Evolutionary conservation across 2,113 vertebrate genomes (phyloP).

Genomic region (Promerops cafer): DNA sequence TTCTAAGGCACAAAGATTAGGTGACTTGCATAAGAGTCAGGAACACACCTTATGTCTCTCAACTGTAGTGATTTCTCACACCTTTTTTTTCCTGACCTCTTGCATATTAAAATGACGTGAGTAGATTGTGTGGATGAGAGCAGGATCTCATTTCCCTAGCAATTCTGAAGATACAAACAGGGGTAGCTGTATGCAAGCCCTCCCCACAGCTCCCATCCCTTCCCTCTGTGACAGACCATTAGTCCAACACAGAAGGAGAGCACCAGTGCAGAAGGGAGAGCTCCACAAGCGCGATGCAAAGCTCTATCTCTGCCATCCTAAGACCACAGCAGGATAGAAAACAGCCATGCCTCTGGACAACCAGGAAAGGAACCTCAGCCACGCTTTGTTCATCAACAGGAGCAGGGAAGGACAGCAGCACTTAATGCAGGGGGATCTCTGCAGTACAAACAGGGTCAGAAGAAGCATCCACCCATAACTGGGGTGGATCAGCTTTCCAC

Average conservation of each 20-base stretch:
- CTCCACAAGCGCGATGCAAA: not conserved
- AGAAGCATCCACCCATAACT: not conserved
- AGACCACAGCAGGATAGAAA: not conserved
- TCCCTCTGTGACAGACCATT: not conserved
- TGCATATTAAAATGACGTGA: not conserved
- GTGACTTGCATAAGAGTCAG: not conserved
- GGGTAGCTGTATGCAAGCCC: not conserved
- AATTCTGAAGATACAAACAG: not conserved
- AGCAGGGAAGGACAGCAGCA: not conserved
- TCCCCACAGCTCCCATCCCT: not conserved
- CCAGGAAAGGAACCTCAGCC: not conserved
- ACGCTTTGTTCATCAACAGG: not conserved
- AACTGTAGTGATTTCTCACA: not conserved
- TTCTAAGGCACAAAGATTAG: conserved; percentile 35
- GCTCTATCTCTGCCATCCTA: not conserved
- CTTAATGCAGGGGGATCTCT: not conserved
- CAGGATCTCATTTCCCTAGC: not conserved
- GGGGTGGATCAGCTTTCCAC: not conserved
- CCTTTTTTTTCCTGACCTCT: not conserved
- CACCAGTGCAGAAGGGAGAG: not conserved
- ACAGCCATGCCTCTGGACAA: not conserved
- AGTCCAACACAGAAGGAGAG: not conserved
- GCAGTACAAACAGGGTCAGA: not conserved
- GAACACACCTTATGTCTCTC: not conserved
- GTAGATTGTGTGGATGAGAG: not conserved